phyloP scores from a whole-genome alignment of 2,113 vertebrate genomes.

The Marcusenius ussheri region DNA sequence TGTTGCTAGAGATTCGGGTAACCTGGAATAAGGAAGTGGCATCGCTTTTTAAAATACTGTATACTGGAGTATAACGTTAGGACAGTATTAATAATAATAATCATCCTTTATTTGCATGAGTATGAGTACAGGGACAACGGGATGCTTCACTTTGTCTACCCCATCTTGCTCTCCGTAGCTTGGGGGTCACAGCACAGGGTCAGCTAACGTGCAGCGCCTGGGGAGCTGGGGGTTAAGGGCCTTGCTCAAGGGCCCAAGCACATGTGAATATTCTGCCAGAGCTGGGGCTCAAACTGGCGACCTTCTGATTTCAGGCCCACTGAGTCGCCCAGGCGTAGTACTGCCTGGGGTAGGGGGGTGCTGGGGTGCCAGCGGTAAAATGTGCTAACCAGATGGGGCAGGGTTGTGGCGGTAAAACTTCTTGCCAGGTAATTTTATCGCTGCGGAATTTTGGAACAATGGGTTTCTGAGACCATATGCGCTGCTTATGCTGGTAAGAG shows the following conservation, averaged over 20 bases:
- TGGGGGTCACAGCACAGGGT: not conserved
- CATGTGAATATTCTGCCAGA: not conserved
- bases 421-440: not conserved
- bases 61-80: not conserved
- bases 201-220: not conserved
- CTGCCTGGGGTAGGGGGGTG: not conserved
- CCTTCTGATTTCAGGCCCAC: not conserved
- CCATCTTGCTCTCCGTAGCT: not conserved
- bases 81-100: not conserved
- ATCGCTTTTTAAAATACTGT: not conserved
- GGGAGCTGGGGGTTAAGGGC: not conserved
- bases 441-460: not conserved
- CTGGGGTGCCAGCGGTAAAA: not conserved
- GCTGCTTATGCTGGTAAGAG: not conserved
- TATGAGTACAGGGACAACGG: not conserved
- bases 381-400: not conserved
- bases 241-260: not conserved
- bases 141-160: not conserved
- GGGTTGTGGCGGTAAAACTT: not conserved
- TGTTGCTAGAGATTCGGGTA: not conserved
- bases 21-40: not conserved
- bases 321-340: not conserved
- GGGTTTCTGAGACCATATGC: not conserved
- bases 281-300: not conserved
- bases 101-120: not conserved